Conservation (phyloP, 2,888 invertebrate genomes). For the Pterostichus niger region DNA sequence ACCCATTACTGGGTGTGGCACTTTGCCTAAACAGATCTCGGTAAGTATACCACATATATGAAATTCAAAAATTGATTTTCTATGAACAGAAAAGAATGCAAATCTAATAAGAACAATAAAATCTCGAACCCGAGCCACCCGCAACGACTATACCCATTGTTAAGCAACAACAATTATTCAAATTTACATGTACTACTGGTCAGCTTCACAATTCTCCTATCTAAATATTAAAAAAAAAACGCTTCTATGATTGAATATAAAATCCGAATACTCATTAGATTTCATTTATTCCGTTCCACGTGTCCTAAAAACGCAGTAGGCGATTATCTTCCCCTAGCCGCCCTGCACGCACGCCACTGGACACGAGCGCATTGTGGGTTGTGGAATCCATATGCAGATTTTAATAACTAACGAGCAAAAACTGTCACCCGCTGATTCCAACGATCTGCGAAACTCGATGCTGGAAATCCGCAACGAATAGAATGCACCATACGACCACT, state of each 20-base stretch:
- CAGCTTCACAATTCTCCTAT: background rate
- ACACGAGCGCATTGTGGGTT: slow-evolving; percentile 26
- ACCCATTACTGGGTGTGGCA: too few relatives aligned
- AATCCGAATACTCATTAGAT: slow-evolving; percentile 31
- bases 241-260: background rate
- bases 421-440: slow-evolving; percentile 48
- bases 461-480: slow-evolving; percentile 14
- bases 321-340: background rate
- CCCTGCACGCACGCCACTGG: background rate
- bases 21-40: too few relatives aligned
- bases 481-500: background rate
- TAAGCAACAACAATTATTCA: too few relatives aligned
- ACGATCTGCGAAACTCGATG: background rate
- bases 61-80: too few relatives aligned
- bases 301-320: slow-evolving; percentile 22
- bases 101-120: too few relatives aligned
- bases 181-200: too few relatives aligned
- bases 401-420: slow-evolving; percentile 55
- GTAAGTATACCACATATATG: too few relatives aligned
- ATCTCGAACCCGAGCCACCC: too few relatives aligned
- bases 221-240: background rate
- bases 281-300: slow-evolving; percentile 47
- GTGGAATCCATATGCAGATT: slow-evolving; percentile 50
- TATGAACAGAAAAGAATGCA: too few relatives aligned
- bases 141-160: too few relatives aligned